phyloP scores from a whole-genome alignment of 2,888 invertebrate genomes.

The Elysia crispata region DNA sequence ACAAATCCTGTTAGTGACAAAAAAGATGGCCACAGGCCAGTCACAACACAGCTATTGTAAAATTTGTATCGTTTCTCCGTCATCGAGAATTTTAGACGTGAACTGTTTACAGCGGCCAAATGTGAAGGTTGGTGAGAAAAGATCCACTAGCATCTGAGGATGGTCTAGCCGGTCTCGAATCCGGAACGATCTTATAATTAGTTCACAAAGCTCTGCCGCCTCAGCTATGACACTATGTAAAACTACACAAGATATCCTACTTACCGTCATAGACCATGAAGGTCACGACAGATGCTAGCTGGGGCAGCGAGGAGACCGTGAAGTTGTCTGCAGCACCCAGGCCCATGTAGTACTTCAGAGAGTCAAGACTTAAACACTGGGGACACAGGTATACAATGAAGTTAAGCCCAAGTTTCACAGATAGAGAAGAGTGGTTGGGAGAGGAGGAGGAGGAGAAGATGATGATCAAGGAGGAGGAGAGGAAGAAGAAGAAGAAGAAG shows the following conservation, averaged over 20 bases:
- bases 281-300: constrained; percentile 21
- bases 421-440: background rate
- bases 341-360: constrained; percentile 40
- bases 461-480: background rate
- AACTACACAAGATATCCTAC: background rate
- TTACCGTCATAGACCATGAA: constrained; percentile 31
- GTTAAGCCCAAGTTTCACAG: too few relatives aligned
- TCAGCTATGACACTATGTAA: background rate
- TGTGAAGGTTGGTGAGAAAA: too few relatives aligned
- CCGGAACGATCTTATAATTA: too few relatives aligned
- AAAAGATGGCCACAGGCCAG: too few relatives aligned
- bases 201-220: background rate
- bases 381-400: too few relatives aligned
- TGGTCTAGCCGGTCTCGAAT: too few relatives aligned
- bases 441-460: background rate
- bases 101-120: too few relatives aligned
- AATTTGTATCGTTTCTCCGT: too few relatives aligned
- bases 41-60: too few relatives aligned
- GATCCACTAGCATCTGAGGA: too few relatives aligned
- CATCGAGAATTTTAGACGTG: too few relatives aligned
- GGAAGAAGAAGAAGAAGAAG: background rate
- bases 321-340: background rate
- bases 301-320: background rate
- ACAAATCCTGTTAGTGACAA: too few relatives aligned
- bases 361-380: constrained; percentile 45